phyloP scores from a whole-genome alignment of 1,140 invertebrate genomes.

The Neodiprion pinetum region DNA sequence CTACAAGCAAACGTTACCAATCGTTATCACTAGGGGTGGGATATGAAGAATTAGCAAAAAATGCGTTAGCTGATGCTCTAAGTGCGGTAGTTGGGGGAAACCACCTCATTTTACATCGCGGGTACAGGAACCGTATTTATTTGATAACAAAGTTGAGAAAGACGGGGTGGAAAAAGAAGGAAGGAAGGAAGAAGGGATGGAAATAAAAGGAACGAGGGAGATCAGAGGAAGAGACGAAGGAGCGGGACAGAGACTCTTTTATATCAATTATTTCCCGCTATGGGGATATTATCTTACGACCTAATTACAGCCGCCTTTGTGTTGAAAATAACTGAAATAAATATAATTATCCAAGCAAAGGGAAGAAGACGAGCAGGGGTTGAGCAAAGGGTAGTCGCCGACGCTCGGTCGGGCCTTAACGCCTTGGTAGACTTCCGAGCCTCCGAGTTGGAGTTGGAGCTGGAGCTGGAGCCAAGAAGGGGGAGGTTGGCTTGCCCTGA shows the following conservation, averaged over 20 bases:
- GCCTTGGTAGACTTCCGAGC: background rate
- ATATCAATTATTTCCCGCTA: conserved; percentile 1
- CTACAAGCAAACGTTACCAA: too few relatives aligned
- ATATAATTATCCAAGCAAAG: conserved; percentile 1
- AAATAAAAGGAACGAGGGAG: too few relatives aligned
- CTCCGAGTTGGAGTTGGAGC: background rate
- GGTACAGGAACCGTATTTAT: too few relatives aligned
- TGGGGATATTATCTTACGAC: conserved; percentile 1
- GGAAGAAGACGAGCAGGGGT: background rate
- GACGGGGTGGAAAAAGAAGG: too few relatives aligned
- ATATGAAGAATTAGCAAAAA: too few relatives aligned
- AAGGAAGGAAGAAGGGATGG: too few relatives aligned
- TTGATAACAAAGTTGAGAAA: too few relatives aligned
- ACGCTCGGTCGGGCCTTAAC: background rate
- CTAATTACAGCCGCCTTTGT: conserved; percentile 4
- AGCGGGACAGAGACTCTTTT: background rate
- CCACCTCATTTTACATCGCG: too few relatives aligned
- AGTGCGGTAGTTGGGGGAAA: too few relatives aligned
- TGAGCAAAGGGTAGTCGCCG: background rate
- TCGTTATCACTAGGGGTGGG: too few relatives aligned
- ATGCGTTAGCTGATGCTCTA: too few relatives aligned
- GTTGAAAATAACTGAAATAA: conserved; percentile 8
- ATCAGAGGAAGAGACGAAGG: background rate
- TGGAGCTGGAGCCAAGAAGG: background rate
- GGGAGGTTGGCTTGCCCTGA: background rate